A percentile compares a stretch with the other conserved stretches of the same genome.
phyloP scores from a whole-genome alignment of 2,113 vertebrate genomes.

The Herpetotheres cachinnans region DNA sequence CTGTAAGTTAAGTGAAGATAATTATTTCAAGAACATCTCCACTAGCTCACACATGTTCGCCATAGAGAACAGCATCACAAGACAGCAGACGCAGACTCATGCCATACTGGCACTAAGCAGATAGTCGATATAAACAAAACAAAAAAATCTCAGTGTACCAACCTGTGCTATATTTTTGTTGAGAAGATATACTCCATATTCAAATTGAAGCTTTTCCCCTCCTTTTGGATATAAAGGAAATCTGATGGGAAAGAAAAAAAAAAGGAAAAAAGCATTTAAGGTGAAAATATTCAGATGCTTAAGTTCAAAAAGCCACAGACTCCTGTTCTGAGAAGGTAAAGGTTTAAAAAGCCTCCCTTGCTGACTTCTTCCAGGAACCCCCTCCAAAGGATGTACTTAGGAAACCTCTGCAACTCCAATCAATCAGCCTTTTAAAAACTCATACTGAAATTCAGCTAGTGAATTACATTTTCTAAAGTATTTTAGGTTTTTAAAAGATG shows the following conservation, averaged over 20 bases:
- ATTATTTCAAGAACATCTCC: background rate
- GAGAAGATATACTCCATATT: slow-evolving; percentile 97
- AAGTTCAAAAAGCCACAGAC: background rate
- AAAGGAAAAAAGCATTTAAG: background rate
- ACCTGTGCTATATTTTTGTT: slow-evolving; percentile 99
- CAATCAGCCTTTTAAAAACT: background rate
- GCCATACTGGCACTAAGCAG: background rate
- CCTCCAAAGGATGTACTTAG: background rate
- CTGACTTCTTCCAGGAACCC: background rate
- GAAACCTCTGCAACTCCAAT: background rate
- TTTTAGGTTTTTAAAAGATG: background rate
- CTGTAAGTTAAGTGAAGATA: background rate
- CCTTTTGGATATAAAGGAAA: slow-evolving; percentile 93
- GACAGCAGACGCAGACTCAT: background rate
- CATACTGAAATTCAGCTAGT: background rate
- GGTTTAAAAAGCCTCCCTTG: background rate
- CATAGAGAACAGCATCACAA: background rate
- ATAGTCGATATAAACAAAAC: background rate
- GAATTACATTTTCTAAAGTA: background rate
- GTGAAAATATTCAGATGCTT: background rate
- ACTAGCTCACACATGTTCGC: background rate
- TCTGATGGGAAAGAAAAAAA: slow-evolving; percentile 67
- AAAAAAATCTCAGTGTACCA: slow-evolving; percentile 11
- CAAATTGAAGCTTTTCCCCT: slow-evolving; percentile 96
- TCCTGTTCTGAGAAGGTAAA: background rate